Evolutionary conservation across 2,888 invertebrate species (phyloP).

Genomic region (Nephrotoma appendiculata): DNA sequence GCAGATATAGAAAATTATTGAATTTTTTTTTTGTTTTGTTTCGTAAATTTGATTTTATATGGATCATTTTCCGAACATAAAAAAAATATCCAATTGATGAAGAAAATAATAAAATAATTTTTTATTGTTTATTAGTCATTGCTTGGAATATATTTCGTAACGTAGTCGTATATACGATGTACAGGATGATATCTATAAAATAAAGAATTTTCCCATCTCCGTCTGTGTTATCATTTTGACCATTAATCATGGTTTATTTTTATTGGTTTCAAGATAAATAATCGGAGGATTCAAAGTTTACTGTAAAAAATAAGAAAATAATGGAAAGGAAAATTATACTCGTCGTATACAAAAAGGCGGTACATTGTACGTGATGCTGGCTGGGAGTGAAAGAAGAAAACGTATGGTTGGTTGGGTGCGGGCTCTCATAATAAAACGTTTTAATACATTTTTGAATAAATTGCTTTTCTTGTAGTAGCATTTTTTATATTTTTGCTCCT

Average conservation of each 20-base stretch:
- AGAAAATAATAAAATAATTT: background rate
- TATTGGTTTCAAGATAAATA: background rate
- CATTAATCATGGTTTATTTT: background rate
- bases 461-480: background rate
- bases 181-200: background rate
- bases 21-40: background rate
- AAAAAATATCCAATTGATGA: background rate
- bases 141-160: background rate
- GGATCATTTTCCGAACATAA: background rate
- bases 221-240: background rate
- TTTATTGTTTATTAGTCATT: background rate
- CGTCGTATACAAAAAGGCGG: background rate
- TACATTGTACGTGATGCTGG: background rate
- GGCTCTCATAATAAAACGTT: background rate
- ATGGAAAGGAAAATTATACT: background rate
- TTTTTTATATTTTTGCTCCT: background rate
- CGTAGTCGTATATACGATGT: background rate
- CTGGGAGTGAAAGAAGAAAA: background rate
- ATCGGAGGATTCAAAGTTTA: background rate
- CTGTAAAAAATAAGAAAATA: background rate
- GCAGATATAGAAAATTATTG: background rate
- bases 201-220: background rate
- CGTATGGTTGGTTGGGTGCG: background rate
- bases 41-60: background rate
- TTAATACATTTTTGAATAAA: background rate